phyloP scores from a whole-genome alignment of 2,797 vertebrate species.

The Pristis pectinata region DNA sequence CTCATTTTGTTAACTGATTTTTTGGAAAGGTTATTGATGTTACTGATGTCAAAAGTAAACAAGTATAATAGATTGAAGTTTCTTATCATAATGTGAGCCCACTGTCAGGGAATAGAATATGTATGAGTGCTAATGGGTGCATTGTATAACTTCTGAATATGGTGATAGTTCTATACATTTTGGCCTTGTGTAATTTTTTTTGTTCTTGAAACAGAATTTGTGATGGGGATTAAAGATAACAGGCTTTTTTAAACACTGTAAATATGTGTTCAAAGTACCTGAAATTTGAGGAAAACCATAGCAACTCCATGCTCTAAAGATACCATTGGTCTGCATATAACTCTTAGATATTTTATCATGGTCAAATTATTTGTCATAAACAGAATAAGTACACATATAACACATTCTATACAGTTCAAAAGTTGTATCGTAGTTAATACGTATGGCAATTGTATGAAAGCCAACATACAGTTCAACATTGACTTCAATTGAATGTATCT shows the following conservation, averaged over 20 bases:
- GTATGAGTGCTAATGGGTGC: not conserved
- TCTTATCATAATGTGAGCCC: not conserved
- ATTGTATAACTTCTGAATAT: too few species aligned
- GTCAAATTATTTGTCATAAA: not conserved
- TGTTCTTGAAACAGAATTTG: not conserved
- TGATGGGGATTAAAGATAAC: not conserved
- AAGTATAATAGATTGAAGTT: not conserved
- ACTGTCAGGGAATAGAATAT: not conserved
- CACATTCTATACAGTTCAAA: not conserved
- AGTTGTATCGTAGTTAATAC: not conserved
- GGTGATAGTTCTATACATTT: too few species aligned
- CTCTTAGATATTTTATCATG: not conserved
- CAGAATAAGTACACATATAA: too few species aligned
- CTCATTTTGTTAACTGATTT: not conserved
- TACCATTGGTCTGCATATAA: not conserved
- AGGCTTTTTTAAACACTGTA: not conserved
- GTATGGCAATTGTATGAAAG: not conserved
- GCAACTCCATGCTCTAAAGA: not conserved
- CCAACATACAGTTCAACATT: not conserved
- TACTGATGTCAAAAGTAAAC: not conserved
- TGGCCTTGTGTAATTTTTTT: too few species aligned
- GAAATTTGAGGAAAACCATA: not conserved
- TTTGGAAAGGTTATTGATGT: not conserved
- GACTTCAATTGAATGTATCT: too few species aligned
- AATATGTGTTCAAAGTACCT: not conserved